Conservation (phyloP, 2,797 vertebrate species). For the Pipistrellus kuhlii region DNA sequence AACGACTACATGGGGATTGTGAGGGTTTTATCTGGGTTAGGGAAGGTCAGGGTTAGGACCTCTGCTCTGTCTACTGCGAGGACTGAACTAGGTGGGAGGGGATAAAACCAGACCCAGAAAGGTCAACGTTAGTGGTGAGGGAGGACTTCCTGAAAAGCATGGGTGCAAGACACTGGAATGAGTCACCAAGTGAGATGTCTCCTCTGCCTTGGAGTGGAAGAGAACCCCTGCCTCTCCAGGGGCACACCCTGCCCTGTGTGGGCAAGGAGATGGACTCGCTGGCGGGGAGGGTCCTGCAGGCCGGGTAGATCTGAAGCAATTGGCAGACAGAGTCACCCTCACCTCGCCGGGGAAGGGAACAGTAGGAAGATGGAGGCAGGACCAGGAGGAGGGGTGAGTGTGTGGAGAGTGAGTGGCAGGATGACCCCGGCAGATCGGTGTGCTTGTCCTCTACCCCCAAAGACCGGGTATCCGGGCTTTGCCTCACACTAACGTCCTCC, state of each 20-base stretch:
- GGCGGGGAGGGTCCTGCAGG: not conserved
- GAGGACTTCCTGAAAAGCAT: not conserved
- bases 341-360: not conserved
- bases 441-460: not conserved
- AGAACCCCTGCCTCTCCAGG: not conserved
- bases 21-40: not conserved
- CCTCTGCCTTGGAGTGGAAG: not conserved
- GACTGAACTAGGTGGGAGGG: not conserved
- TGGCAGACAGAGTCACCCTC: not conserved
- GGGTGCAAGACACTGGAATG: not conserved
- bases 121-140: not conserved
- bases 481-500: not conserved
- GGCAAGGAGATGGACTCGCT: not conserved
- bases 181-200: not conserved
- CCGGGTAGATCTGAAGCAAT: not conserved
- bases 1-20: not conserved
- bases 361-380: not conserved
- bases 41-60: not conserved
- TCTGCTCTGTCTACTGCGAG: not conserved
- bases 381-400: not conserved
- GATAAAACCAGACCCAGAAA: not conserved
- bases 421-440: not conserved
- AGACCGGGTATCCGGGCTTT: slow-evolving; percentile 13
- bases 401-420: not conserved
- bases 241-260: not conserved